A percentile compares a stretch with the other conserved stretches of the same genome.
These are phyloP conservation scores for Ptilorrhoa leucosticta DNA, from an alignment of 2,113 vertebrate species.

Conservation along the genomic window DNA sequence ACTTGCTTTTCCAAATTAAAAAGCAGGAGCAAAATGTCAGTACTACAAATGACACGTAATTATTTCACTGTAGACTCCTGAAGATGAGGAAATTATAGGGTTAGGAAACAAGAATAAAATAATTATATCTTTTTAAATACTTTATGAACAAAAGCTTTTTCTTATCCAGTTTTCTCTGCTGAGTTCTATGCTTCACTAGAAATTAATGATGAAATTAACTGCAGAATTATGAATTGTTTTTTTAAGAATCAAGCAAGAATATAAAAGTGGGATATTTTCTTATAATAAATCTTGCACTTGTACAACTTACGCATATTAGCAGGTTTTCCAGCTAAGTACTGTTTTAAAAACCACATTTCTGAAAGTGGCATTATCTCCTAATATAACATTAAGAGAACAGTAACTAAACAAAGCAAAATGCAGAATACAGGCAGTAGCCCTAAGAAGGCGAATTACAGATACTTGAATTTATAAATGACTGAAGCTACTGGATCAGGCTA, in stretches of 20 bases:
- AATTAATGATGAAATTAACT: background rate
- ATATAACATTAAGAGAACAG: background rate
- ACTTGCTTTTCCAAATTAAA: background rate
- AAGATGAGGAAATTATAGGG: conserved; percentile 6
- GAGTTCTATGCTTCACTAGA: background rate
- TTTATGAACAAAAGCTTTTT: background rate
- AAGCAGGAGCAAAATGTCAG: conserved; percentile 9
- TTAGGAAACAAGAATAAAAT: background rate
- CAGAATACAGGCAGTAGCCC: background rate
- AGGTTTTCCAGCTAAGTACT: background rate
- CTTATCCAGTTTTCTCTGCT: background rate
- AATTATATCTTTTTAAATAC: conserved; percentile 6
- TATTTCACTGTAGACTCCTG: background rate
- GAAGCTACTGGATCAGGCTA: background rate
- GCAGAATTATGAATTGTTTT: background rate
- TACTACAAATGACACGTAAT: background rate
- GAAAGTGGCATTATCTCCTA: background rate
- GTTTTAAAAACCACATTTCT: background rate
- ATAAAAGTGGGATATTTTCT: background rate
- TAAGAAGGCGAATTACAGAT: background rate
- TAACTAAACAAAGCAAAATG: background rate
- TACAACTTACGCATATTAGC: background rate
- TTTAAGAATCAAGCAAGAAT: background rate
- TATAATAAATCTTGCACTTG: background rate
- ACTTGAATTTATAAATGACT: background rate